These are phyloP conservation scores for Ephialtes manifestator DNA, from an alignment of 2,888 invertebrate genomes.

Conservation along the genomic window DNA sequence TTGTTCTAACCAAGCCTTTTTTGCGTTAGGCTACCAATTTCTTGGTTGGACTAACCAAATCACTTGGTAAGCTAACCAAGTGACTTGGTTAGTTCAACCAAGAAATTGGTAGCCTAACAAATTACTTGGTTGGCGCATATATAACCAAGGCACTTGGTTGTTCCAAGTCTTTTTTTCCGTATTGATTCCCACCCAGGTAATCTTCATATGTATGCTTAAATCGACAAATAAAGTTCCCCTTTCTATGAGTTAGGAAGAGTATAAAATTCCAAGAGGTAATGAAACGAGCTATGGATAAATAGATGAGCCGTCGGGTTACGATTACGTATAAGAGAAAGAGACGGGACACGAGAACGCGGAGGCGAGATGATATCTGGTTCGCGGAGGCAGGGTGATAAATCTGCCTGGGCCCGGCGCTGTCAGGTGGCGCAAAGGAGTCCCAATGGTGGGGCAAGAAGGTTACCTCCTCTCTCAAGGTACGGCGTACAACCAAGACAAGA, in stretches of 20 bases:
- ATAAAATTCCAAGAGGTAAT: neutral
- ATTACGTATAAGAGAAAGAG: slow-evolving; percentile 40
- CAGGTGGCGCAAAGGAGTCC: slow-evolving; percentile 74
- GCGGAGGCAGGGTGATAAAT: slow-evolving; percentile 84
- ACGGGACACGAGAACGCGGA: slow-evolving; percentile 60
- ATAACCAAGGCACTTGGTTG: too few species aligned
- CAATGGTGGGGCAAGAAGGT: slow-evolving; percentile 31
- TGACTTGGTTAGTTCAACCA: too few species aligned
- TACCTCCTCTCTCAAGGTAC: neutral
- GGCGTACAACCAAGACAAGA: slow-evolving; percentile 15
- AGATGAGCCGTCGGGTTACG: slow-evolving; percentile 79
- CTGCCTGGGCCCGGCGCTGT: slow-evolving; percentile 77
- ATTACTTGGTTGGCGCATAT: too few species aligned
- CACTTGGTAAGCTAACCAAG: too few species aligned
- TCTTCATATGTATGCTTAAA: too few species aligned
- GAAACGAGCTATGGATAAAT: slow-evolving; percentile 73
- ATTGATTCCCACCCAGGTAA: too few species aligned
- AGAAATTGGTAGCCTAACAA: too few species aligned
- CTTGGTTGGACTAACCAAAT: too few species aligned
- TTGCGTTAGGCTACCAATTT: too few species aligned
- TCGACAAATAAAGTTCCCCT: too few species aligned
- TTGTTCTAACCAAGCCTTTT: too few species aligned
- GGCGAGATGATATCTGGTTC: slow-evolving; percentile 85
- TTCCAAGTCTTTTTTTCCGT: too few species aligned
- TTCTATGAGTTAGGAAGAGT: neutral